Evolutionary conservation across 2,113 vertebrate genomes (phyloP).

Genomic region (Cyphomyrus plagiostoma): DNA sequence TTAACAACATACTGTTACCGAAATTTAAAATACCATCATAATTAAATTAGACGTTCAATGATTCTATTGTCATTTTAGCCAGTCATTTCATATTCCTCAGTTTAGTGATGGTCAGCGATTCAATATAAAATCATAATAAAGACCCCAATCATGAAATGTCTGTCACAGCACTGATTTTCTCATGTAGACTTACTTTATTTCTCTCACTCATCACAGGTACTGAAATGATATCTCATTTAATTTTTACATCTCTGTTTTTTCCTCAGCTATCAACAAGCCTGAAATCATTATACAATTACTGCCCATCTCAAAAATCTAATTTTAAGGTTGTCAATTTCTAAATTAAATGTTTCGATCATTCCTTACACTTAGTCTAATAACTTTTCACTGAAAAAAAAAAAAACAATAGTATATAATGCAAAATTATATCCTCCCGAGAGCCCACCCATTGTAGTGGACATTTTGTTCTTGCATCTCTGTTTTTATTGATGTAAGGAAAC

Average conservation of each 20-base stretch:
- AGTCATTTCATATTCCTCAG: neutral
- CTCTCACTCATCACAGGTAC: neutral
- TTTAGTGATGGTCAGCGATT: neutral
- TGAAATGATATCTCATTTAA: neutral
- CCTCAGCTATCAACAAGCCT: neutral
- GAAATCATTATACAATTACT: slow-evolving; percentile 4
- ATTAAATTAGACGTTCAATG: neutral
- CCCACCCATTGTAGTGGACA: too few relatives aligned
- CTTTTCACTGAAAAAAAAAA: neutral
- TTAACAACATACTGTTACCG: neutral
- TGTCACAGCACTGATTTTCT: neutral
- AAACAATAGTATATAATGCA: neutral
- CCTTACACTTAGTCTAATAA: neutral
- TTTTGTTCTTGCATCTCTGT: too few relatives aligned
- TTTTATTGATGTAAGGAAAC: too few relatives aligned
- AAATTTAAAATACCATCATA: neutral
- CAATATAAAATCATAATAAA: neutral
- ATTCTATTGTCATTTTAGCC: neutral
- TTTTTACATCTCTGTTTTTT: neutral
- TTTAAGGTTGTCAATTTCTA: neutral
- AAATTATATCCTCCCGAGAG: neutral
- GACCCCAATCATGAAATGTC: neutral
- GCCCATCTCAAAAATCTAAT: neutral
- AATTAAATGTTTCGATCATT: neutral
- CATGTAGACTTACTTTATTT: neutral